Conservation (phyloP, 1,140 invertebrate species). For the Dendroctonus valens region DNA sequence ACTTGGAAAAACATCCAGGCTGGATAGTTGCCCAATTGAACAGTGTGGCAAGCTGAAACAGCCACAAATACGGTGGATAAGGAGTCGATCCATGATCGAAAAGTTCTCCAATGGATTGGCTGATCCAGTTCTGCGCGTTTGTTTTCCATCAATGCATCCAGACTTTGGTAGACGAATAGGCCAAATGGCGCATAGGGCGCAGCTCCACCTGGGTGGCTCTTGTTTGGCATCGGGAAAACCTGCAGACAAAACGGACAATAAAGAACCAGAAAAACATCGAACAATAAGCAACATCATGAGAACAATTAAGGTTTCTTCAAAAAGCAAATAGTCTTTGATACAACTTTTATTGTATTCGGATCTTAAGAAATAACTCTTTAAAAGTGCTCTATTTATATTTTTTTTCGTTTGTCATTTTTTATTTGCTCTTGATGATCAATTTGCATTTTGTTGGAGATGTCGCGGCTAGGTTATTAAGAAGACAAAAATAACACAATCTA, state of each 20-base stretch:
- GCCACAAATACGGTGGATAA: slow-evolving; percentile 96
- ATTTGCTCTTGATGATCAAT: no score
- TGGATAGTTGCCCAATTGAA: slow-evolving; percentile 87
- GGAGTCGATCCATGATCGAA: slow-evolving; percentile 99
- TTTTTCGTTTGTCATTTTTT: no score
- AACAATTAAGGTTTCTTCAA: no score
- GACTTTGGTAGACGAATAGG: slow-evolving; percentile 96
- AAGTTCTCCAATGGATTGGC: slow-evolving; percentile 92
- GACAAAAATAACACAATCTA: no score
- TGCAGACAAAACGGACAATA: slow-evolving; percentile 41
- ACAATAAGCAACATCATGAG: no score
- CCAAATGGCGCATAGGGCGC: slow-evolving; percentile 88
- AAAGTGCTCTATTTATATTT: no score
- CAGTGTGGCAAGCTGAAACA: slow-evolving; percentile 86
- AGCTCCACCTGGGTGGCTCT: slow-evolving; percentile 89
- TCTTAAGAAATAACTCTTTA: no score
- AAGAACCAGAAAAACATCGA: no score
- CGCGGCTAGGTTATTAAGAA: no score
- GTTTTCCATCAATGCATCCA: slow-evolving; percentile 99
- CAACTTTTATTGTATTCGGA: no score
- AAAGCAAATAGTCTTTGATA: no score
- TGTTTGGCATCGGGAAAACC: slow-evolving; percentile 64
- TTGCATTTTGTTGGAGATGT: no score
- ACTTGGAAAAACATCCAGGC: slow-evolving; percentile 92
- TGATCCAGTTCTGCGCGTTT: slow-evolving; percentile 91